A percentile compares a stretch with the other conserved stretches of the same genome.
phyloP scores from a whole-genome alignment of 1,140 invertebrate genomes.

The Acromyrmex heyeri region DNA sequence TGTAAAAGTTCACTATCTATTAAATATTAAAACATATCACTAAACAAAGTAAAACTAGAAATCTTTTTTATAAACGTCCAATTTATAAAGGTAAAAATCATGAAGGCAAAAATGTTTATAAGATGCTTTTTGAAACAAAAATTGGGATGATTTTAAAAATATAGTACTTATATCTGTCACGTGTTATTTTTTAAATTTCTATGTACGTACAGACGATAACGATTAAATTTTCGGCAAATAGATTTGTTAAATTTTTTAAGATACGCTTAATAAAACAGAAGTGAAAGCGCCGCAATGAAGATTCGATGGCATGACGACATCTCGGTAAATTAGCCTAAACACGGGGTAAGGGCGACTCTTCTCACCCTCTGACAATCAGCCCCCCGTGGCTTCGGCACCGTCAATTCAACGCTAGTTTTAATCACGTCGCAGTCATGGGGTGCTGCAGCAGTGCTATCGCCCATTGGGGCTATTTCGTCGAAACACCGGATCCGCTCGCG shows the following conservation, averaged over 20 bases:
- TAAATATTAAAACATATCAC: conserved; percentile 37
- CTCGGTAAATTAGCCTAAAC: conserved; percentile 85
- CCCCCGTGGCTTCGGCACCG: conserved; percentile 81
- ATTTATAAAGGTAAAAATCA: conserved; percentile 14
- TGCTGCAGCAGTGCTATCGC: conserved; percentile 57
- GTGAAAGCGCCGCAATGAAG: conserved; percentile 22
- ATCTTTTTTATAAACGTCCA: neutral
- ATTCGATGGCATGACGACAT: conserved; percentile 76
- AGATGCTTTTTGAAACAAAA: neutral
- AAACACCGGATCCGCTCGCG: conserved; percentile 75
- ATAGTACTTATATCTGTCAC: neutral
- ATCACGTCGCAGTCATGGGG: conserved; percentile 80
- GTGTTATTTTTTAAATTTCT: neutral
- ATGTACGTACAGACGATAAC: neutral
- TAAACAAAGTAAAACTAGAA: neutral
- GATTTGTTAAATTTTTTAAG: neutral
- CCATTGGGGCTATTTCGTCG: conserved; percentile 79
- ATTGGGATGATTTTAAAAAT: neutral
- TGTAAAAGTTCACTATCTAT: conserved; percentile 6
- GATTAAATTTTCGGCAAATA: neutral
- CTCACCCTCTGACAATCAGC: conserved; percentile 83
- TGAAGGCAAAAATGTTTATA: neutral
- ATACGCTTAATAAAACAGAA: neutral
- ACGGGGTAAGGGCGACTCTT: conserved; percentile 67
- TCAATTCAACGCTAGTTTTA: conserved; percentile 83